Conservation (phyloP, 1,140 invertebrate species). For the Ridgeia piscesae region DNA sequence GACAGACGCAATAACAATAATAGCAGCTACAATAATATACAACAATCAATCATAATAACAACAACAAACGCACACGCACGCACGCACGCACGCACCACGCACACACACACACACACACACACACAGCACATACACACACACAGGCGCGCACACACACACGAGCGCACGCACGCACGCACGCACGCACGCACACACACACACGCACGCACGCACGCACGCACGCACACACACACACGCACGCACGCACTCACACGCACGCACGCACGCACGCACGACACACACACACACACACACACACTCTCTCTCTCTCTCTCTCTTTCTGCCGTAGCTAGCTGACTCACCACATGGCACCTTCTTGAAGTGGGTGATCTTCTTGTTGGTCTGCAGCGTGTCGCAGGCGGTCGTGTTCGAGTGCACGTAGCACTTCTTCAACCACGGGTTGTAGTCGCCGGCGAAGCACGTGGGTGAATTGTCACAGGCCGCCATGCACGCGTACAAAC, state of each 20-base stretch:
- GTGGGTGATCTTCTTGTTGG: slow-evolving; percentile 17
- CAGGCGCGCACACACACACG: neutral
- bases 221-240: too few relatives aligned
- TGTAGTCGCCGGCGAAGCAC: slow-evolving; percentile 27
- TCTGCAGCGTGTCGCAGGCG: slow-evolving; percentile 15
- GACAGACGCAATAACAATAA: too few relatives aligned
- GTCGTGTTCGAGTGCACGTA: slow-evolving; percentile 25
- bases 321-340: neutral
- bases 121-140: neutral
- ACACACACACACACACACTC: too few relatives aligned
- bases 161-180: neutral
- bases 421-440: slow-evolving; percentile 25
- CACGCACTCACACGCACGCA: too few relatives aligned
- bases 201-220: too few relatives aligned
- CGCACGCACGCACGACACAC: too few relatives aligned
- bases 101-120: neutral
- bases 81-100: too few relatives aligned
- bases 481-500: slow-evolving; percentile 21
- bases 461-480: slow-evolving; percentile 17
- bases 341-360: slow-evolving; percentile 26
- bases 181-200: too few relatives aligned
- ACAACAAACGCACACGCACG: too few relatives aligned
- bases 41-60: too few relatives aligned
- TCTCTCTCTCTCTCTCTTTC: too few relatives aligned
- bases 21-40: too few relatives aligned